Evolutionary conservation across 1,140 invertebrate genomes (phyloP), one percentile per base, ranked within the genome.

Genomic region (Drosophila persimilis): DNA sequence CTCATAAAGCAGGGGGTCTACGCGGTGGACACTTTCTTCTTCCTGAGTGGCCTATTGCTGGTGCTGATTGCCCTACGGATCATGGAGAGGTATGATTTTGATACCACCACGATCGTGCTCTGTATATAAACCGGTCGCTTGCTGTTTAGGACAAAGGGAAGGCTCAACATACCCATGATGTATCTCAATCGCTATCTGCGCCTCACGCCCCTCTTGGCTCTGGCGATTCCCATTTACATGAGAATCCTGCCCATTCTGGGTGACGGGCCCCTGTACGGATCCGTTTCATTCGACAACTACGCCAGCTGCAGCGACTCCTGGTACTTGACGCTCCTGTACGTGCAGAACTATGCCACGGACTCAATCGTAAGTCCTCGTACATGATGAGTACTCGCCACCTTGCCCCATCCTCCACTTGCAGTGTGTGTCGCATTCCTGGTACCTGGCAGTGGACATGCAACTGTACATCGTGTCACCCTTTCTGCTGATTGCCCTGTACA

Each of bases 21-120:
- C 90, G 96, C 96, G 58, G 97, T 98, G 0, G 97, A 98, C 84
- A 97, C 97, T 0, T 98, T 98, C 92, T 98, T 98, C 92, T 96
- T 97, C 81, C 86, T 90, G 17, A 96, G 96, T 53, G 95, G 94
- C 3, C 94, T 95, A 70, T 92, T 95, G 17, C 93, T 95, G 66
- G 92, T 93, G 67, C 92, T 94, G 53, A 92, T 95, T 17, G 85
- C 95, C 0, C 90, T 95, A 8, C 91, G 94, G 9, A 93, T 94
- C 77, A 91, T 95, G 60, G 94, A 95, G 48, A 92, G 93, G 84
- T 92, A 92, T 77, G 94, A 94, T 29, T 2, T 7, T 2, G 3
- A 13, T 44, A 15, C 15, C 15, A 15, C 15, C 15, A 15, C 15
- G 15, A 1, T 46, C 20, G 0, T 24, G 43, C 9, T 9, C 22